A percentile compares a stretch with the other conserved stretches of the same genome.
These are phyloP conservation scores for Acrobasis consociella DNA, from an alignment of 2,888 invertebrate species.

Conservation along the genomic window DNA sequence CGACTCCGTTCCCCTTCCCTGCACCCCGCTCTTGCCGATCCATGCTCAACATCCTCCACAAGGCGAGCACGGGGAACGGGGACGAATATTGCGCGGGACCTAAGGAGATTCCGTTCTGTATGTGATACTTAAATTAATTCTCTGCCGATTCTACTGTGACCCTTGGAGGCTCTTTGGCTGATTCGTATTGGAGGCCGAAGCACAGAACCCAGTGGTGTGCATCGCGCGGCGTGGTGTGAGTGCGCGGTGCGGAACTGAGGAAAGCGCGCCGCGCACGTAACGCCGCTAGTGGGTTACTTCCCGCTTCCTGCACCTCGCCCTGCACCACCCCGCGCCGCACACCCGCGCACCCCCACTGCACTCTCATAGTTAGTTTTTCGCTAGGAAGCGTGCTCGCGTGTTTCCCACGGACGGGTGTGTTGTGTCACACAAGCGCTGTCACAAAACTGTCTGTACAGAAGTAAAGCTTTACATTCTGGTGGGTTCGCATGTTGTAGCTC, in stretches of 20 bases:
- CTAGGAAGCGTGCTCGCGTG: conserved; percentile 47
- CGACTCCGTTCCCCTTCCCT: too few relatives aligned
- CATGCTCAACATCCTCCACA: too few relatives aligned
- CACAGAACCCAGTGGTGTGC: not conserved
- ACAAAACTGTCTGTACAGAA: not conserved
- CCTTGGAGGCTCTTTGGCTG: too few relatives aligned
- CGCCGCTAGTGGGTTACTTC: conserved; percentile 68
- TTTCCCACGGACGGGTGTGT: conserved; percentile 44
- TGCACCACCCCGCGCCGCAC: conserved; percentile 30
- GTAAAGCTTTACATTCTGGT: not conserved
- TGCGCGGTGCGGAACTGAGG: conserved; percentile 53
- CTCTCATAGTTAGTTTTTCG: conserved; percentile 43
- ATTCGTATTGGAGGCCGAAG: too few relatives aligned
- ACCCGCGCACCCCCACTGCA: conserved; percentile 27
- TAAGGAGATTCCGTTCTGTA: too few relatives aligned
- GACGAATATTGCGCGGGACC: too few relatives aligned
- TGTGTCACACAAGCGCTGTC: conserved; percentile 36
- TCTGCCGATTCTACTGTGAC: too few relatives aligned
- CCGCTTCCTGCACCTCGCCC: conserved; percentile 59
- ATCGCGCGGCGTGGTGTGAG: conserved; percentile 22
- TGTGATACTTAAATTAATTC: too few relatives aligned
- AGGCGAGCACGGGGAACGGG: too few relatives aligned
- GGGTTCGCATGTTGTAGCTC: not conserved
- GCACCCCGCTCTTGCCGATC: too few relatives aligned
- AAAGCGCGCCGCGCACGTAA: conserved; percentile 67